A percentile compares a stretch with the other conserved stretches of the same genome.
Evolutionary conservation across 2,113 vertebrate species (phyloP).

Genomic region (Steatornis caripensis): DNA sequence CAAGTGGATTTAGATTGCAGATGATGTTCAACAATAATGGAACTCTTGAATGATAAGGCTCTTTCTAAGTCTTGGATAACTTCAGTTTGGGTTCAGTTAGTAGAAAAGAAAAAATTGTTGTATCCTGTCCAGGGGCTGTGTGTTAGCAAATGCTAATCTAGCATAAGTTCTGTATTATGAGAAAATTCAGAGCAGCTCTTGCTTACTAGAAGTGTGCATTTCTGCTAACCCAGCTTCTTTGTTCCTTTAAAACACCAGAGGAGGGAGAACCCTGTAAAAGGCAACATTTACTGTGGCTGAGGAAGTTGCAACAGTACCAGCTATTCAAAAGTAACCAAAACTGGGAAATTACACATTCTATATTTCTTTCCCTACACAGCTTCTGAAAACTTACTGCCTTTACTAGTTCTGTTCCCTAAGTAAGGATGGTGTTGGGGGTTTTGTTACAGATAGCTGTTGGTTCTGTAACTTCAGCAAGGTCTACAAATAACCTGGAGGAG

Average conservation of each 20-base stretch:
- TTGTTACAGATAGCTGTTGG: background rate
- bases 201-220: background rate
- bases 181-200: background rate
- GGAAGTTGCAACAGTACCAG: background rate
- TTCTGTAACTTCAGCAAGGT: background rate
- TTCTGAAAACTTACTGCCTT: background rate
- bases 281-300: fast-evolving
- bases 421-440: background rate
- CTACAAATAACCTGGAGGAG: background rate
- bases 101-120: background rate
- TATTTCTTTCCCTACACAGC: background rate
- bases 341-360: background rate
- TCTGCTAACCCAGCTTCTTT: background rate
- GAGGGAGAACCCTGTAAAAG: background rate
- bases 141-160: background rate
- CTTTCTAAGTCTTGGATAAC: background rate
- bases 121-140: background rate
- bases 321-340: background rate
- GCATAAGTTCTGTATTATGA: background rate
- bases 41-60: background rate
- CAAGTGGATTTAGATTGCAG: background rate
- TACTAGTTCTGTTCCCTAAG: fast-evolving
- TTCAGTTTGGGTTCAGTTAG: background rate
- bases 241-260: background rate
- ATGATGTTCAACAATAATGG: background rate